Evolutionary conservation across 2,113 vertebrate species (phyloP).

Genomic region (Cebus imitator): DNA sequence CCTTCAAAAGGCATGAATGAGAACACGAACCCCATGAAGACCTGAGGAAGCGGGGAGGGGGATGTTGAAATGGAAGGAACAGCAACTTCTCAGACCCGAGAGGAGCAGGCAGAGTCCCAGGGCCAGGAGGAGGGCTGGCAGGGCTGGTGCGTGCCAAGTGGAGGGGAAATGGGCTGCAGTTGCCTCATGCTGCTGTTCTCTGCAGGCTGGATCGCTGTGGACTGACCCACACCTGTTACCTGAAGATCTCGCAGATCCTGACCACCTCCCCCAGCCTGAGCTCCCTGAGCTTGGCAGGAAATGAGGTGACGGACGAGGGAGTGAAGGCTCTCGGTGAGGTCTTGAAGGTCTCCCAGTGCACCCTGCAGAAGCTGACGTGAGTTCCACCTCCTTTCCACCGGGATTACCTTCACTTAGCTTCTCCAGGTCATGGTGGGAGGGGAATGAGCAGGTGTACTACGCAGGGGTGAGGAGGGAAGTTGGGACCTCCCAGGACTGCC

Average conservation of each 20-base stretch:
- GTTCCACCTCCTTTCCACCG: background rate
- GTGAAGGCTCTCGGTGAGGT: background rate
- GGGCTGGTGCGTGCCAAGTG: rapidly evolving
- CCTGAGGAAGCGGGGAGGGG: background rate
- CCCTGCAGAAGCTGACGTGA: conserved; percentile 44
- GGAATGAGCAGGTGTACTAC: rapidly evolving
- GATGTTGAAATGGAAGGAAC: background rate
- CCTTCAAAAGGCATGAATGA: background rate
- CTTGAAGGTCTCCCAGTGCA: rapidly evolving
- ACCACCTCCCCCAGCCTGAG: background rate
- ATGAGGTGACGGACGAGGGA: background rate
- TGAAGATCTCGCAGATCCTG: background rate
- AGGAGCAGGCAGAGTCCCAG: background rate
- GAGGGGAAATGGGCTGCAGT: background rate
- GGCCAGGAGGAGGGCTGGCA: background rate
- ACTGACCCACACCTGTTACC: background rate
- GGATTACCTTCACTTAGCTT: rapidly evolving
- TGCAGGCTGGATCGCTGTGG: conserved; percentile 52
- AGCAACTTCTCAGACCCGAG: background rate
- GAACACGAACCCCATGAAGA: background rate
- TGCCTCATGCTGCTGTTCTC: background rate
- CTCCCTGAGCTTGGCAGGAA: conserved; percentile 27
- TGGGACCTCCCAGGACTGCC: background rate
- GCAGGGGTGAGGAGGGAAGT: background rate
- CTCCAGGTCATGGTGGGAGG: rapidly evolving